phyloP scores from a whole-genome alignment of 1,140 invertebrate genomes.

The Drosophila mojavensis region DNA sequence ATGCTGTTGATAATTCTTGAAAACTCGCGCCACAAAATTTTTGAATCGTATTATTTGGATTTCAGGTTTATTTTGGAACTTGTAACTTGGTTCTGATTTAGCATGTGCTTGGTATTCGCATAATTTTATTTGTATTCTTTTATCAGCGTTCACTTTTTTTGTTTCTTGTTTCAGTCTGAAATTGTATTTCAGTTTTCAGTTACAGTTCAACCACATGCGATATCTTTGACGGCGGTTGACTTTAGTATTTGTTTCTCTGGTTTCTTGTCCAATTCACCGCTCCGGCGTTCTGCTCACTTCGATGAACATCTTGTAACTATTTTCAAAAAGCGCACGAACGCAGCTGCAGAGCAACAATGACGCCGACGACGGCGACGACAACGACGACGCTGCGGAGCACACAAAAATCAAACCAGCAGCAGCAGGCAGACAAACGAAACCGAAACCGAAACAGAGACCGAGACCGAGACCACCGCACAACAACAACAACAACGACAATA shows the following conservation, averaged over 20 bases:
- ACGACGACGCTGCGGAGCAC: slow-evolving; percentile 62
- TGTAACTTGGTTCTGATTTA: slow-evolving; percentile 18
- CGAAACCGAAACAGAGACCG: slow-evolving; percentile 58
- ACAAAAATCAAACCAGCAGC: slow-evolving; percentile 62
- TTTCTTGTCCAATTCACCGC: slow-evolving; percentile 70
- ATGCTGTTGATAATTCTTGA: not conserved
- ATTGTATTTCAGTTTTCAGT: slow-evolving; percentile 43
- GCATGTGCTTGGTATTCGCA: slow-evolving; percentile 14
- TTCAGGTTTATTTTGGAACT: slow-evolving; percentile 16
- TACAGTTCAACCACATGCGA: slow-evolving; percentile 50
- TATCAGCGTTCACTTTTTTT: slow-evolving; percentile 39
- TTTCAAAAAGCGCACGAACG: slow-evolving; percentile 83
- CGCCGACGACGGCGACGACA: slow-evolving; percentile 40
- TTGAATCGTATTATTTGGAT: slow-evolving; percentile 5
- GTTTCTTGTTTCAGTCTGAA: slow-evolving; percentile 39
- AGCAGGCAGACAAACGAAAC: slow-evolving; percentile 61
- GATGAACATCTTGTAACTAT: slow-evolving; percentile 84
- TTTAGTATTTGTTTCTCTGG: slow-evolving; percentile 2
- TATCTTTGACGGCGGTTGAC: slow-evolving; percentile 55
- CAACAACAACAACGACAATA: slow-evolving; percentile 39
- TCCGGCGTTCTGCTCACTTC: slow-evolving; percentile 83
- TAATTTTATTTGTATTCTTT: not conserved
- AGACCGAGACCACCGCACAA: slow-evolving; percentile 52
- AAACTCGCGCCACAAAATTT: slow-evolving; percentile 27
- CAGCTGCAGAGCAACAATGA: slow-evolving; percentile 77